Percentiles rank a stretch among this genome's conserved stretches.
These are phyloP conservation scores for Solea solea DNA, from an alignment of 2,113 vertebrate genomes.

Conservation along the genomic window DNA sequence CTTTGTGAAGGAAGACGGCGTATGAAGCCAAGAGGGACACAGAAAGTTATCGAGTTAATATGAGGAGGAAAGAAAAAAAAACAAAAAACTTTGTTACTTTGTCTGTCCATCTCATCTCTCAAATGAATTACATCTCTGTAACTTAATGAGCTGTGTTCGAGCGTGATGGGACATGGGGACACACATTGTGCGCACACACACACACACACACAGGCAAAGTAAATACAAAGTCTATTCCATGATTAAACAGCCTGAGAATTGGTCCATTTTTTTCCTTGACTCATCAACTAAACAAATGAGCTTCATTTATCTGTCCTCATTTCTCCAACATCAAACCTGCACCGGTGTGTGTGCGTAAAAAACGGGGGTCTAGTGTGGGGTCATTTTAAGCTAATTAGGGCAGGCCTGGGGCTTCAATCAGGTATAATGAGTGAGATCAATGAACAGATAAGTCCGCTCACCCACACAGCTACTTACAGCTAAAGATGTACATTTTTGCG, in stretches of 20 bases:
- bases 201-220: slow-evolving; percentile 44
- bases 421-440: slow-evolving; percentile 73
- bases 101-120: slow-evolving; percentile 44
- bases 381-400: slow-evolving; percentile 79
- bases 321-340: slow-evolving; percentile 57
- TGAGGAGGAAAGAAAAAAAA: background rate
- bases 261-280: slow-evolving; percentile 68
- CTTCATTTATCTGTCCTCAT: slow-evolving; percentile 61
- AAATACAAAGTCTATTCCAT: slow-evolving; percentile 57
- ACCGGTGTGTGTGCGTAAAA: slow-evolving; percentile 21
- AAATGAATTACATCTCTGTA: slow-evolving; percentile 67
- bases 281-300: slow-evolving; percentile 75
- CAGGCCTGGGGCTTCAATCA: slow-evolving; percentile 69
- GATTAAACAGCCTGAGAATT: slow-evolving; percentile 72
- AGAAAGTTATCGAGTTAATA: slow-evolving; percentile 27
- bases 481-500: background rate
- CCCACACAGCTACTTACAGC: background rate
- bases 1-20: background rate
- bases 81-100: slow-evolving; percentile 35
- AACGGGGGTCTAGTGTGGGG: slow-evolving; percentile 59
- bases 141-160: slow-evolving; percentile 75
- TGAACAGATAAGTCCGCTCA: slow-evolving; percentile 53
- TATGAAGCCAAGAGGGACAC: slow-evolving; percentile 13
- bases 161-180: slow-evolving; percentile 48
- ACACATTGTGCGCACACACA: slow-evolving; percentile 28